Percentiles rank a stretch among this genome's conserved stretches.
These are phyloP conservation scores for Theocolax elegans DNA, from an alignment of 1,140 invertebrate species.

Conservation along the genomic window DNA sequence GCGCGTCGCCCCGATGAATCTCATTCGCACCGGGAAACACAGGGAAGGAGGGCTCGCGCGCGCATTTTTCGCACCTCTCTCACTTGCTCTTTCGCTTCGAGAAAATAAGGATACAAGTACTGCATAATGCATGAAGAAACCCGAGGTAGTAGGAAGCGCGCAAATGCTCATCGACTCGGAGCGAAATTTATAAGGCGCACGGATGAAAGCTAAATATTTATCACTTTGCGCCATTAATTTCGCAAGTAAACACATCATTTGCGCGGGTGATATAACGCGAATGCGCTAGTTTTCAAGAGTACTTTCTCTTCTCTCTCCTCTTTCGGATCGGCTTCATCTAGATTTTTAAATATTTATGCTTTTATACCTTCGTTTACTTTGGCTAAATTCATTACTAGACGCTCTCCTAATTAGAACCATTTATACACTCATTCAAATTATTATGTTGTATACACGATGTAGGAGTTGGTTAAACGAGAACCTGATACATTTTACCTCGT, in stretches of 20 bases:
- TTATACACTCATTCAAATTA: too few relatives aligned
- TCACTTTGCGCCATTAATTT: background rate
- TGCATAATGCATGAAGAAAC: constrained; percentile 33
- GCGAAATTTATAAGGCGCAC: background rate
- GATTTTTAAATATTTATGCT: too few relatives aligned
- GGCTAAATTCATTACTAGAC: too few relatives aligned
- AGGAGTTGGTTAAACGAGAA: too few relatives aligned
- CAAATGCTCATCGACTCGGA: background rate
- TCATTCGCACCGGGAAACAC: constrained; percentile 9
- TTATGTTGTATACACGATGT: too few relatives aligned
- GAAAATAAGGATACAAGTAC: constrained; percentile 28
- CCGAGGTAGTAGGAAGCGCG: background rate
- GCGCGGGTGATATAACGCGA: constrained; percentile 17
- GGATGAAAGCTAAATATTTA: constrained; percentile 22
- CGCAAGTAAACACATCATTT: background rate
- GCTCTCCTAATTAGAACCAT: too few relatives aligned
- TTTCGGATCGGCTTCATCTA: background rate
- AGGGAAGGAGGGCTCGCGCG: background rate
- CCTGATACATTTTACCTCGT: too few relatives aligned
- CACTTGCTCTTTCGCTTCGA: background rate
- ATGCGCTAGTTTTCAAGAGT: too few relatives aligned
- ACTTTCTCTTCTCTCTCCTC: background rate
- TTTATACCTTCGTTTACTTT: too few relatives aligned
- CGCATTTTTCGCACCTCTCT: background rate
- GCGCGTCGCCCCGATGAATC: background rate